Conservation (phyloP, 2,888 invertebrate species). For the Enchytraeus crypticus region DNA sequence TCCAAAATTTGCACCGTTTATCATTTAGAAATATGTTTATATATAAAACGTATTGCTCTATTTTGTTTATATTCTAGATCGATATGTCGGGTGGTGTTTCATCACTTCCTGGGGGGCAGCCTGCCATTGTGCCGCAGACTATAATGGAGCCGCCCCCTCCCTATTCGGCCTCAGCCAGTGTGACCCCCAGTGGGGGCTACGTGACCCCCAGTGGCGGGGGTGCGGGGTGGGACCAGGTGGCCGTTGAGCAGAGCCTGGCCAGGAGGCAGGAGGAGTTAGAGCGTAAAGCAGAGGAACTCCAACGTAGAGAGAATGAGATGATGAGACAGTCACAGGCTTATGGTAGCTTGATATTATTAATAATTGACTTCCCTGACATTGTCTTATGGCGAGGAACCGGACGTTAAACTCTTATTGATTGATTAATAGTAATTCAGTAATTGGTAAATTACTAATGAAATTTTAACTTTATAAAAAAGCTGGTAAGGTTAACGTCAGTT, state of each 20-base stretch:
- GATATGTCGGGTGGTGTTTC: no score
- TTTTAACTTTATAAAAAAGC: neutral
- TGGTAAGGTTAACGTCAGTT: no score
- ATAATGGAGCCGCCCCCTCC: constrained; percentile 50
- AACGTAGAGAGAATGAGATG: constrained; percentile 72
- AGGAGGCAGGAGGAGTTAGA: constrained; percentile 64
- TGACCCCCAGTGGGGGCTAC: constrained; percentile 51
- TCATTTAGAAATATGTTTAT: no score
- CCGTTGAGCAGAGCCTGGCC: constrained; percentile 50
- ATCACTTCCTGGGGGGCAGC: constrained; percentile 59
- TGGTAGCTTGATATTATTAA: constrained; percentile 7
- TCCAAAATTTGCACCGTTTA: no score
- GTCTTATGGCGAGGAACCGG: no score
- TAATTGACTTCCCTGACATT: no score
- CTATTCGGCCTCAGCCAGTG: constrained; percentile 56
- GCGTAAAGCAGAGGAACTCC: constrained; percentile 78
- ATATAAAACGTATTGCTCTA: neutral
- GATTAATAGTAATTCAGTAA: neutral
- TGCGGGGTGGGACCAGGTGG: constrained; percentile 1
- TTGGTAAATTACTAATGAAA: constrained; percentile 20
- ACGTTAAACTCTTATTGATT: no score
- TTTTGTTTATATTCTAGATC: no score
- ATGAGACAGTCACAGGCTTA: constrained; percentile 15
- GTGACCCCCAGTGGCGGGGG: constrained; percentile 29
- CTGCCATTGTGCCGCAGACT: constrained; percentile 71